A percentile compares a stretch with the other conserved stretches of the same genome.
phyloP scores from a whole-genome alignment of 2,797 vertebrate species.

The Premnoplex brunnescens region DNA sequence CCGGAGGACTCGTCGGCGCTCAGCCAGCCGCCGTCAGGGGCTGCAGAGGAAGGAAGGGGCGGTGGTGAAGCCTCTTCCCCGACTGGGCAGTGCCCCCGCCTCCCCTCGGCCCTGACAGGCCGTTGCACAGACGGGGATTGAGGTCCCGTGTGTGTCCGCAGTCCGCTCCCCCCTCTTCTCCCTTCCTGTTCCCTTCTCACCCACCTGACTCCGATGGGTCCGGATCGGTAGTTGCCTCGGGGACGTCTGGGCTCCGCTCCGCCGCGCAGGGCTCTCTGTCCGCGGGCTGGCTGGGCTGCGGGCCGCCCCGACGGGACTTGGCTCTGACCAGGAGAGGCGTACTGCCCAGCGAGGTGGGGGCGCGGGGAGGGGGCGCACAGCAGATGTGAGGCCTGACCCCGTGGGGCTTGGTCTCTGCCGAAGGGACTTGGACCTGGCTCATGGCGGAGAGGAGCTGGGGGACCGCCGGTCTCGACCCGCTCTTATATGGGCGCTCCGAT shows the following conservation, averaged over 20 bases:
- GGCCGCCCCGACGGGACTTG: neutral
- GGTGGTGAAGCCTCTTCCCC: neutral
- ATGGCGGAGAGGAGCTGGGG: neutral
- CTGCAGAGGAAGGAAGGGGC: neutral
- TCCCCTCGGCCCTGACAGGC: too few species aligned
- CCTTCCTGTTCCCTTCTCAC: neutral
- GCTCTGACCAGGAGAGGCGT: constrained; percentile 59
- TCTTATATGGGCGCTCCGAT: neutral
- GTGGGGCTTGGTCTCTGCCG: neutral
- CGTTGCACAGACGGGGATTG: neutral
- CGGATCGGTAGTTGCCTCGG: neutral
- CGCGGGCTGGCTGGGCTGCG: neutral
- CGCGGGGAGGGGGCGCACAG: constrained; percentile 78
- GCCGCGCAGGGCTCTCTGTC: neutral
- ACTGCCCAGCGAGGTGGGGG: constrained; percentile 67
- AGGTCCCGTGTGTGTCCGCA: rapidly evolving
- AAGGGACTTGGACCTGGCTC: neutral
- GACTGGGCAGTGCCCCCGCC: neutral
- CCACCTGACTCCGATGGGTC: neutral
- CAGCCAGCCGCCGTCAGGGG: neutral
- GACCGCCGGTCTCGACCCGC: rapidly evolving
- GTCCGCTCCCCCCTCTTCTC: too few species aligned
- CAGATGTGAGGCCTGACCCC: constrained; percentile 74
- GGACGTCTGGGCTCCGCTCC: neutral
- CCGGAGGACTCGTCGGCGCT: constrained; percentile 46